These are phyloP conservation scores for Lacerta agilis DNA, from an alignment of 2,797 vertebrate genomes.

Conservation along the genomic window DNA sequence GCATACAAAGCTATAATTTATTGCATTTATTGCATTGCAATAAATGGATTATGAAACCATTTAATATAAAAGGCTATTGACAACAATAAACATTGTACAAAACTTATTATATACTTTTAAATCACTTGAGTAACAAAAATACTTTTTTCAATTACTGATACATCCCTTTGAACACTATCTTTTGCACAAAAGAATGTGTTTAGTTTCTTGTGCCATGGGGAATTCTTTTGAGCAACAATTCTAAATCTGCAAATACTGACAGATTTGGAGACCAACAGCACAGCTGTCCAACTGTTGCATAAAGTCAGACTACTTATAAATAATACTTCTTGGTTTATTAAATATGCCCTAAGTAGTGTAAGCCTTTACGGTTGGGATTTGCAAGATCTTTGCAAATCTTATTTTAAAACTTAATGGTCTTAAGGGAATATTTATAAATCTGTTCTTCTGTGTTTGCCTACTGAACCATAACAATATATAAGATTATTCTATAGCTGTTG, in stretches of 20 bases:
- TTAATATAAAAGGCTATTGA: conserved; percentile 45
- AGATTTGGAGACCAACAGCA: conserved; percentile 63
- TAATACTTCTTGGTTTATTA: conserved; percentile 64
- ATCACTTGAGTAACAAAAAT: conserved; percentile 55
- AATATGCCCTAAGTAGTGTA: conserved; percentile 67
- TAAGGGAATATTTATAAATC: not conserved
- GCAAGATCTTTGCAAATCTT: conserved; percentile 39
- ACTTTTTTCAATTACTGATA: conserved; percentile 48
- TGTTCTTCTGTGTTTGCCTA: not conserved
- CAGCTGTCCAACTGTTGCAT: conserved; percentile 56
- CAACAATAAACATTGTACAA: conserved; percentile 28
- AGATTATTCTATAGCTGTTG: not conserved
- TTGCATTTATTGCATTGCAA: conserved; percentile 16
- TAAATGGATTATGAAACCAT: conserved; percentile 53
- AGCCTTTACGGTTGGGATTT: conserved; percentile 53
- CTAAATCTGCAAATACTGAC: conserved; percentile 67
- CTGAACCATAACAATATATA: not conserved
- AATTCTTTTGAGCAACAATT: conserved; percentile 67
- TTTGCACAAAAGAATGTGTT: conserved; percentile 47
- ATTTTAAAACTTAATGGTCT: not conserved
- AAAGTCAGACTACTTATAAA: conserved; percentile 57
- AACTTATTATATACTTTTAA: conserved; percentile 56
- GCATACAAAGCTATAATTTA: not conserved
- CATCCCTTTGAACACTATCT: conserved; percentile 38
- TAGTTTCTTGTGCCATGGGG: conserved; percentile 54